These are phyloP conservation scores for Merops nubicus DNA, from an alignment of 2,113 vertebrate species.

Conservation along the genomic window DNA sequence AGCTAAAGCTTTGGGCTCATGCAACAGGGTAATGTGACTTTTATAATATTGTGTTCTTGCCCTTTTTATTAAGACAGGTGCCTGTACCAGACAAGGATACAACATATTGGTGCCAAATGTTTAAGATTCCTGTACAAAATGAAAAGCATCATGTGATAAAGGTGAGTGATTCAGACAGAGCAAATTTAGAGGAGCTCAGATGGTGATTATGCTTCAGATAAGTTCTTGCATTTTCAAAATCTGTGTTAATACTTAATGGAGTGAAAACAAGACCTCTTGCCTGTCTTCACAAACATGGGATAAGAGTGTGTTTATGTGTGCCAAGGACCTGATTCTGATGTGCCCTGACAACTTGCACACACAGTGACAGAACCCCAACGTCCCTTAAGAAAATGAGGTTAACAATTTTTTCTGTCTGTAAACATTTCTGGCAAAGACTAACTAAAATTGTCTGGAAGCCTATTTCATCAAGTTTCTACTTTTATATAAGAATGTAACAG, in stretches of 20 bases:
- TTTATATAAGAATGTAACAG: not conserved
- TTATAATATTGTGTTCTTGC: not conserved
- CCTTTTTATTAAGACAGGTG: slow-evolving; percentile 86
- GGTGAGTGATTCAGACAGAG: slow-evolving; percentile 70
- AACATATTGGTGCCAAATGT: slow-evolving; percentile 91
- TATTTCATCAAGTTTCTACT: not conserved
- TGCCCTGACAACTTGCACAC: fast-evolving
- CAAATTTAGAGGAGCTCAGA: not conserved
- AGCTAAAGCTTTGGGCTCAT: not conserved
- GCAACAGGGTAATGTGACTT: not conserved
- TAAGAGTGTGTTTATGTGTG: not conserved
- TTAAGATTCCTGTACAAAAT: slow-evolving; percentile 82
- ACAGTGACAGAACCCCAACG: not conserved
- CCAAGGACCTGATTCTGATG: not conserved
- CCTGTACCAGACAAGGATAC: slow-evolving; percentile 86
- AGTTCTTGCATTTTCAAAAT: not conserved
- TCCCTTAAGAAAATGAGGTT: not conserved
- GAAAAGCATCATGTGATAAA: slow-evolving; percentile 86
- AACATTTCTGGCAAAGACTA: not conserved
- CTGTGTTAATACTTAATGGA: not conserved
- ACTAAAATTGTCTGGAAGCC: not conserved
- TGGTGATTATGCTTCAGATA: not conserved
- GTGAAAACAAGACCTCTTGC: not conserved
- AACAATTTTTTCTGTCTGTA: not conserved
- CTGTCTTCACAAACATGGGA: not conserved